Conservation (phyloP, 2,888 invertebrate genomes). For the Pteria penguin region DNA sequence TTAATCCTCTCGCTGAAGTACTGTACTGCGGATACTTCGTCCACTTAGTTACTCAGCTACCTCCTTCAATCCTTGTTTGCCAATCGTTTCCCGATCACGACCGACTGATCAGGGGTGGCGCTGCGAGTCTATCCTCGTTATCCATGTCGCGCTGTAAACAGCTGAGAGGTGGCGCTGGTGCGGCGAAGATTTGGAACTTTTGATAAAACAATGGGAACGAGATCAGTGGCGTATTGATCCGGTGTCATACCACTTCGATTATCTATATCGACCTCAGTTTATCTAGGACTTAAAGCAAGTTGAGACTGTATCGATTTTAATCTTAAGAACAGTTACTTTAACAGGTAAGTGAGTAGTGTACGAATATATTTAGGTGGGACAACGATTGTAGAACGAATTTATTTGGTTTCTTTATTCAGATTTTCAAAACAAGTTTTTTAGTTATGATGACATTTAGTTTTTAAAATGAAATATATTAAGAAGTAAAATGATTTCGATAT, state of each 20-base stretch:
- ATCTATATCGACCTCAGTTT: background rate
- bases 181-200: too few relatives aligned
- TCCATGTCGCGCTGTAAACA: too few relatives aligned
- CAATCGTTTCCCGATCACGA: constrained; percentile 15
- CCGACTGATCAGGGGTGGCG: too few relatives aligned
- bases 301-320: background rate
- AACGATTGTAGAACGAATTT: too few relatives aligned
- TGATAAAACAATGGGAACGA: background rate
- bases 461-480: too few relatives aligned
- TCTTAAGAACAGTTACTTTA: background rate
- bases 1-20: background rate
- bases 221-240: background rate
- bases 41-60: constrained; percentile 11
- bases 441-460: too few relatives aligned
- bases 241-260: background rate
- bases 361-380: too few relatives aligned
- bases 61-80: background rate
- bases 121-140: too few relatives aligned
- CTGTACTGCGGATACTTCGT: constrained; percentile 3
- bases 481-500: too few relatives aligned
- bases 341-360: background rate
- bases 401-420: too few relatives aligned
- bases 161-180: too few relatives aligned
- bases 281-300: background rate
- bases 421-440: too few relatives aligned